A percentile compares a stretch with the other conserved stretches of the same genome.
phyloP scores from a whole-genome alignment of 2,797 vertebrate species.

The Cetoscarus ocellatus region DNA sequence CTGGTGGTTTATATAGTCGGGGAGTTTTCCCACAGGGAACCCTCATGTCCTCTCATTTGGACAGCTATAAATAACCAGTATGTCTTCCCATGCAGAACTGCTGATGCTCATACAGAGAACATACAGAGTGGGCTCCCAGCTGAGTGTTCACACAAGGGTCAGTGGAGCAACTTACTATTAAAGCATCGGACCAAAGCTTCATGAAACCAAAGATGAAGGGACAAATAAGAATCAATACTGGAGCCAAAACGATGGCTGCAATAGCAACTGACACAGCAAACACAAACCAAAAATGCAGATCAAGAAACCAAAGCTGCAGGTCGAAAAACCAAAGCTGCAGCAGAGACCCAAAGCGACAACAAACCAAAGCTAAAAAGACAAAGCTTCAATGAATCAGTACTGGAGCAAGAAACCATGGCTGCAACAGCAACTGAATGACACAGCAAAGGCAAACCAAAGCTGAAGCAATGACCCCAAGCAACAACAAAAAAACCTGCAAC shows the following conservation, averaged over 20 bases:
- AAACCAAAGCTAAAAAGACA: too few species aligned
- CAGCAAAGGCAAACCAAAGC: too few species aligned
- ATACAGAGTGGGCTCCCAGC: slow-evolving; percentile 5
- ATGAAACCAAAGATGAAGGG: too few species aligned
- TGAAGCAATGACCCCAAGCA: too few species aligned
- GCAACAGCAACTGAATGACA: too few species aligned
- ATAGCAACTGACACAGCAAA: too few species aligned
- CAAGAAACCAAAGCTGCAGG: neutral
- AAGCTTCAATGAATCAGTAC: too few species aligned
- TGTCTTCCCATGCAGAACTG: slow-evolving; percentile 44
- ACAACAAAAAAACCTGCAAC: too few species aligned
- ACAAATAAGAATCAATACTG: too few species aligned
- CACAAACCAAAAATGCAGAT: too few species aligned
- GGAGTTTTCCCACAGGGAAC: slow-evolving; percentile 52
- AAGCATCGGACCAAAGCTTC: neutral
- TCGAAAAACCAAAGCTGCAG: neutral
- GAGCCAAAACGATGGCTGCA: too few species aligned
- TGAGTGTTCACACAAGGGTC: slow-evolving; percentile 1
- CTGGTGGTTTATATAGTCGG: slow-evolving; percentile 27
- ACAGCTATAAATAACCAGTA: slow-evolving; percentile 46
- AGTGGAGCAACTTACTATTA: neutral
- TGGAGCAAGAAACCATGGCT: too few species aligned
- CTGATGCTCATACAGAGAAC: slow-evolving; percentile 9
- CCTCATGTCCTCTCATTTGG: slow-evolving; percentile 53
- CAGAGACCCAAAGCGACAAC: neutral